A percentile compares a stretch with the other conserved stretches of the same genome.
phyloP scores from a whole-genome alignment of 2,888 invertebrate species.

The Nomada flava region DNA sequence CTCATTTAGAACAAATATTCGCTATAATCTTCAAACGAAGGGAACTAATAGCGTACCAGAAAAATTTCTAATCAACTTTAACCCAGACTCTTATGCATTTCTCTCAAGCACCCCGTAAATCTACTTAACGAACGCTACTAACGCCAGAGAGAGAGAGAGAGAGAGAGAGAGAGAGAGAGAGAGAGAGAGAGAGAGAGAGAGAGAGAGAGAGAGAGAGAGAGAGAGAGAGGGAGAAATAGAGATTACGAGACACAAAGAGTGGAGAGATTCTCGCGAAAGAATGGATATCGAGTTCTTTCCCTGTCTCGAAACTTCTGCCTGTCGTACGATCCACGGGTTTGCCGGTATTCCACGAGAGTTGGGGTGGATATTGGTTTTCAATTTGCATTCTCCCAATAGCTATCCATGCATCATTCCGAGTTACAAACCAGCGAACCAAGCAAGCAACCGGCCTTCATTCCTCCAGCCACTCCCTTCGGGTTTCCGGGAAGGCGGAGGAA shows the following conservation, averaged over 20 bases:
- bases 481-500: slow-evolving; percentile 4
- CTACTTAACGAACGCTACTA: not conserved
- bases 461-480: slow-evolving; percentile 17
- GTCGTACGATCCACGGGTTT: slow-evolving; percentile 17
- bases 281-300: slow-evolving; percentile 52
- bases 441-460: slow-evolving; percentile 15
- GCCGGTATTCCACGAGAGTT: slow-evolving; percentile 49
- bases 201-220: not conserved
- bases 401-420: slow-evolving; percentile 70
- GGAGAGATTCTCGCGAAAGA: slow-evolving; percentile 46
- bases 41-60: too few species aligned
- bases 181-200: not conserved
- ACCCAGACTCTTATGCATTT: too few species aligned
- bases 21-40: too few species aligned
- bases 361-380: slow-evolving; percentile 78
- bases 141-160: not conserved
- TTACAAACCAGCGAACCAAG: slow-evolving; percentile 59
- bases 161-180: not conserved
- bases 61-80: too few species aligned
- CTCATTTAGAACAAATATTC: too few species aligned
- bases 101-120: not conserved
- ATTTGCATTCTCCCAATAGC: slow-evolving; percentile 77
- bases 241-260: slow-evolving; percentile 20
- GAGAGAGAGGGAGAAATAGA: too few species aligned
- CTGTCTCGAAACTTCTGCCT: slow-evolving; percentile 66